A percentile compares a stretch with the other conserved stretches of the same genome.
Conservation (phyloP, 2,113 vertebrate species). For the Gnathochromis pfefferi region DNA sequence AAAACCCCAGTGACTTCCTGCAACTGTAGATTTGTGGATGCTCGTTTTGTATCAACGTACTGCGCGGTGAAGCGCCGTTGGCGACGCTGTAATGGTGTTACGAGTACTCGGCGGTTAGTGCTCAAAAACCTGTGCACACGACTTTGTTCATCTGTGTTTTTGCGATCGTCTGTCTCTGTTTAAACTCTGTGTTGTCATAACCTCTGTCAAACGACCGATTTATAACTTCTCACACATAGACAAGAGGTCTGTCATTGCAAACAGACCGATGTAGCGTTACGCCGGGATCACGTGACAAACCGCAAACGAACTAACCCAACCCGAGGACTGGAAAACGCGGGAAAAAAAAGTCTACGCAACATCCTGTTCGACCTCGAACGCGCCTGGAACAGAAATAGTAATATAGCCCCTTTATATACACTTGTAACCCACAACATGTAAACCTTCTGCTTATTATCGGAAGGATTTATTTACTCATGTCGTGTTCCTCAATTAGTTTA, state of each 20-base stretch:
- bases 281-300: background rate
- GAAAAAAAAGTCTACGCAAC: constrained; percentile 50
- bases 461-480: background rate
- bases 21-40: background rate
- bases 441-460: background rate
- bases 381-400: background rate
- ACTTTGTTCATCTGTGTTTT: background rate
- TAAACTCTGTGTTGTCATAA: rapidly evolving
- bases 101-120: too few species aligned
- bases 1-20: constrained; percentile 40
- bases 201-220: rapidly evolving
- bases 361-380: constrained; percentile 12
- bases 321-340: constrained; percentile 50
- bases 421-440: background rate
- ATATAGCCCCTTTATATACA: background rate
- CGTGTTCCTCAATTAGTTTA: background rate
- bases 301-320: constrained; percentile 39
- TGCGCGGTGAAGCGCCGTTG: background rate
- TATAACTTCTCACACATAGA: rapidly evolving
- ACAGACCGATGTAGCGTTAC: rapidly evolving
- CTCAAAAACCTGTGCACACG: background rate
- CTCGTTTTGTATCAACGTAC: background rate
- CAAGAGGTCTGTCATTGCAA: too few species aligned
- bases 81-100: background rate
- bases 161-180: rapidly evolving